These are phyloP conservation scores for Neotoma lepida DNA, from an alignment of 2,113 vertebrate genomes.

Conservation along the genomic window DNA sequence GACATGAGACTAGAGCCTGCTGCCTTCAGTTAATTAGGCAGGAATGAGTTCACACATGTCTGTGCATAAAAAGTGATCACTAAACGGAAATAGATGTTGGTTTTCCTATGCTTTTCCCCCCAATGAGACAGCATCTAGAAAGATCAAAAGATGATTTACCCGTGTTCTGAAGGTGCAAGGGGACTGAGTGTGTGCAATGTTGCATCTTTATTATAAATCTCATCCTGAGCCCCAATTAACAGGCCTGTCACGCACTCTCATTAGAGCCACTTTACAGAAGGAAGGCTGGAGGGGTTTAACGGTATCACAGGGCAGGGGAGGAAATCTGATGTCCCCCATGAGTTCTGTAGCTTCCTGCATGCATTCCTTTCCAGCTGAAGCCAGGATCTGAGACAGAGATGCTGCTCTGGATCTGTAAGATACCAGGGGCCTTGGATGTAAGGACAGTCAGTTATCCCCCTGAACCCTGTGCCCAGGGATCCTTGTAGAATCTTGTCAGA, in stretches of 20 bases:
- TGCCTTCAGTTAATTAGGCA: constrained; percentile 60
- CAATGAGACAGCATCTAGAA: constrained; percentile 10
- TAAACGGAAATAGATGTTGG: constrained; percentile 46
- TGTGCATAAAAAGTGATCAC: constrained; percentile 45
- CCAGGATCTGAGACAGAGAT: background rate
- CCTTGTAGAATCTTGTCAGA: background rate
- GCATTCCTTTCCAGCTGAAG: background rate
- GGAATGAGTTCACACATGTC: constrained; percentile 28
- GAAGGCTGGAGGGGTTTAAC: constrained; percentile 64
- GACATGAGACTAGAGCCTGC: constrained; percentile 12
- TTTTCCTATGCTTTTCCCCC: background rate
- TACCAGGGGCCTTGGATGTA: background rate
- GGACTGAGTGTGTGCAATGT: constrained; percentile 12
- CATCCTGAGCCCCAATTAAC: constrained; percentile 61
- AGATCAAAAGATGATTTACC: constrained; percentile 52
- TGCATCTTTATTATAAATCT: constrained; percentile 70
- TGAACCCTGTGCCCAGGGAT: background rate
- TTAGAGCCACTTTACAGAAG: constrained; percentile 35
- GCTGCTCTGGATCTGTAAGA: background rate
- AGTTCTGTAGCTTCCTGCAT: background rate
- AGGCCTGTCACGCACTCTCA: constrained; percentile 55
- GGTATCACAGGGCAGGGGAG: background rate
- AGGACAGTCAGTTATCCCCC: background rate
- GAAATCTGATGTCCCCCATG: background rate
- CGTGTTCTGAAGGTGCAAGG: background rate